Evolutionary conservation across 1,140 invertebrate genomes (phyloP), one percentile per base, ranked within the genome.

Genomic region (Phocides pigmalion): DNA sequence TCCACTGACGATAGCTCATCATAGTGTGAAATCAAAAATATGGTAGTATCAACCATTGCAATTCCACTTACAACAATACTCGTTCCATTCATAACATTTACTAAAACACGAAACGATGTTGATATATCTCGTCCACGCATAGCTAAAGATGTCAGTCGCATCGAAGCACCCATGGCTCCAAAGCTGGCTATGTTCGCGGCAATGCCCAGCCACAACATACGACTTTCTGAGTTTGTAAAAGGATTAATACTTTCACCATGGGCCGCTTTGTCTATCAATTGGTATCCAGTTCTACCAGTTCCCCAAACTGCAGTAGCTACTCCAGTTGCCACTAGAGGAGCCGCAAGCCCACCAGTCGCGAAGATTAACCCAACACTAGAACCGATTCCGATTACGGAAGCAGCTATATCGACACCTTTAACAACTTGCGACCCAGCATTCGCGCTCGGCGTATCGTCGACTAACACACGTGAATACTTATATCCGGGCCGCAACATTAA

Each of bases 151-250:
- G 74, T 64, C 0, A 76, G 41, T n/a, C 74, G 54, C 74, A 76
- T 76, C 1, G 74, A 66, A 3, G 74, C 74, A 19, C 74, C 74
- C 70, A 73, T 76, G 0, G 74, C 74, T 1, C 70, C 74, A 51
- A 76, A 76, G 44, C 71, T 76, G 17, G 67, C 64, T 35, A 76
- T 39, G 28, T 73, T 76, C 1, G 74, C 74, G 11, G 74, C 74
- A 16, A 76, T 62, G 39, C 74, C 74, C n/a, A 76, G 62, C 74
- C 74, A 76, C 22, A 76, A 28, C 74, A 76, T 72, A n/a, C 74
- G 68, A 5, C 70, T 73, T 42, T 73, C 70, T 0, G 66, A 68
- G 14, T 70, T 65, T 8, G 66, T 67, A 41, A 73, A 70, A 3
- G 74, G 70, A 35, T 76, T 76, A 22, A 76, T 56, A 51, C 41